Base-by-base conservation (phyloP, 1,140 invertebrate genomes). In the Drosophila saltans region DNA sequence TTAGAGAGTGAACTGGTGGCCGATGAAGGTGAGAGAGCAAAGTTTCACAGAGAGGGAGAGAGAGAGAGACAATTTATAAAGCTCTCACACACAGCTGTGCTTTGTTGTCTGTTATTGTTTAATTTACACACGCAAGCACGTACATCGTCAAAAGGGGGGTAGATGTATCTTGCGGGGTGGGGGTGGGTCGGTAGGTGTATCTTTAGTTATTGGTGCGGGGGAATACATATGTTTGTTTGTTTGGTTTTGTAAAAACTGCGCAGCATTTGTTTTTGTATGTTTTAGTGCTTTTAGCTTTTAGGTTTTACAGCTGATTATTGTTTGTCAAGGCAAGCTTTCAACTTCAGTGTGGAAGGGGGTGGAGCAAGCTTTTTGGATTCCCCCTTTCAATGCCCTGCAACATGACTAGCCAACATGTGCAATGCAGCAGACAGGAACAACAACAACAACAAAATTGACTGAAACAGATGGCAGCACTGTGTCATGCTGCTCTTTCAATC, bases 231-330 rank as follows among this genome's bases (percentile, higher is more conserved):
- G 76, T 75, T 2, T 30, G 28, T 30, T 78, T 75, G 72, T 75
- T 78, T 78, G 67, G 66, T 62, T 75, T 74, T 69, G n/a, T 36
- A 43, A 33, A 67, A 78, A 78, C 68, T 75, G 68, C 76, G 76
- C 72, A 75, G 72, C 72, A 62, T 59, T 33, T 55, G 59, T 71
- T 72, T 26, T 62, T 24, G 3, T 48, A 8, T 52, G 21, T 52
- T 52, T 26, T 52, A 26, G 21, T 52, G 45, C 45, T 52, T 26
- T 69, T 72, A 75, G 72, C 72, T 77, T 48, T 36, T 16, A 57
- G 30, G 64, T 69, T 58, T 26, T 39, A 59, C 76, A 78, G 76
- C 76, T 78, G 76, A 61, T 78, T 78, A 52, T 57, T 69, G 72
- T 78, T 78, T 78, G 57, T 68, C 45, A 71, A 36, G 75, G 72